A percentile compares a stretch with the other conserved stretches of the same genome.
These are phyloP conservation scores for Glareola pratincola DNA, from an alignment of 2,113 vertebrate species.

Conservation along the genomic window DNA sequence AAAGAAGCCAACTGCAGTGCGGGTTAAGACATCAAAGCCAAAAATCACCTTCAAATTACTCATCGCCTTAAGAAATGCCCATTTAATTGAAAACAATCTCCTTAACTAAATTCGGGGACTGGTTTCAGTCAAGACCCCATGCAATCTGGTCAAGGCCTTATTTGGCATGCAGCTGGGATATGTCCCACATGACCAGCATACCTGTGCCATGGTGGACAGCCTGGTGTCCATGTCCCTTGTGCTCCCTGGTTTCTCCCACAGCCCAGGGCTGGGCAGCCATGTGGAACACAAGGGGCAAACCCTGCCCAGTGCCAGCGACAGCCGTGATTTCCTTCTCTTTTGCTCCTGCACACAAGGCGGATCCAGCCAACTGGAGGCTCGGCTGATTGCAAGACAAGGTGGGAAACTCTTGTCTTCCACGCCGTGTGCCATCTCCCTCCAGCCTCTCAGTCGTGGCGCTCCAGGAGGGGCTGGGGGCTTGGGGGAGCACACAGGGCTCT, in stretches of 20 bases:
- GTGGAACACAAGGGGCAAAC: fast-evolving
- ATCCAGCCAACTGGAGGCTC: neutral
- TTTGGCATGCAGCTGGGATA: neutral
- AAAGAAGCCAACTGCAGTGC: neutral
- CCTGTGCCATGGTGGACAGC: neutral
- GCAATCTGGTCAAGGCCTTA: neutral
- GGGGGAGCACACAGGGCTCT: neutral
- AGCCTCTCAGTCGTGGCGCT: neutral
- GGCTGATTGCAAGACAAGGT: neutral
- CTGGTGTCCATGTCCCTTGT: neutral
- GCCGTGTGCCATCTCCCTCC: neutral
- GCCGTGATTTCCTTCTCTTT: neutral
- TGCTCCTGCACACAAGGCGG: neutral
- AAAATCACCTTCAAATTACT: neutral
- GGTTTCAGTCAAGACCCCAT: neutral
- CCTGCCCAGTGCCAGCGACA: neutral
- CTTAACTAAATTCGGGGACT: neutral
- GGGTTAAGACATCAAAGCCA: neutral
- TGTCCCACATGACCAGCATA: neutral
- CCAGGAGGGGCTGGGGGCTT: neutral
- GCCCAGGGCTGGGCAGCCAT: neutral
- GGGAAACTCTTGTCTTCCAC: neutral
- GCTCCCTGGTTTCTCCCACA: neutral
- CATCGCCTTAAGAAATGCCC: neutral
- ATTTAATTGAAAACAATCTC: neutral